Evolutionary conservation across 2,113 vertebrate genomes (phyloP).

Genomic region (Oophaga pumilio): DNA sequence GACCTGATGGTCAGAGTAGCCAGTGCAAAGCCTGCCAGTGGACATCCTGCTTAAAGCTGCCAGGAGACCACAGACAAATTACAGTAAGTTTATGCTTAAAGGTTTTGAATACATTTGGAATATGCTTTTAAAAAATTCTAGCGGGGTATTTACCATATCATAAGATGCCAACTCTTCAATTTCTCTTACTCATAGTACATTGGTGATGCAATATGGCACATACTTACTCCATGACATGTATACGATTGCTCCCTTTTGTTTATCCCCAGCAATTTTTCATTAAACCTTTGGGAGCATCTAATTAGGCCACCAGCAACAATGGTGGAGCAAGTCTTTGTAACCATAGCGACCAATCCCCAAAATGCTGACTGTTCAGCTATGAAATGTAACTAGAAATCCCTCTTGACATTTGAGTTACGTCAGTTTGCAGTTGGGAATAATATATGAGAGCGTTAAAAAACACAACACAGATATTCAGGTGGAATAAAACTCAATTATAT

Average conservation of each 20-base stretch:
- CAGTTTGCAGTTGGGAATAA: neutral
- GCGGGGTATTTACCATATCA: too few species aligned
- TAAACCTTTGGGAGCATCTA: conserved; percentile 21
- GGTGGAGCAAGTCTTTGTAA: neutral
- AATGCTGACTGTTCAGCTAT: conserved; percentile 18
- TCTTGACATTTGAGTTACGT: conserved; percentile 9
- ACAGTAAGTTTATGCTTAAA: neutral
- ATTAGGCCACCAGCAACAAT: conserved; percentile 20
- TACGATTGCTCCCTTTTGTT: neutral
- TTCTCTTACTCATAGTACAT: neutral
- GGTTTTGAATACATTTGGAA: neutral
- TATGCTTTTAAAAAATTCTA: too few species aligned
- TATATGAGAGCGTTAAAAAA: neutral
- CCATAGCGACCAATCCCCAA: conserved; percentile 13
- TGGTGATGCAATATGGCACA: neutral
- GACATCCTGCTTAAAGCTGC: too few species aligned
- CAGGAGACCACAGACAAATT: neutral
- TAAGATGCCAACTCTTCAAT: neutral
- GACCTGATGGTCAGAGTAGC: too few species aligned
- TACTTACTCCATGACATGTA: neutral
- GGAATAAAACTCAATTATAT: neutral
- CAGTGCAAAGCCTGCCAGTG: too few species aligned
- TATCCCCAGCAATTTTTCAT: neutral
- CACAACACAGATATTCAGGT: neutral
- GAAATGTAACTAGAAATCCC: conserved; percentile 5